A percentile compares a stretch with the other conserved stretches of the same genome.
Evolutionary conservation across 1,140 invertebrate genomes (phyloP).

Genomic region (Zaprionus ghesquierei): DNA sequence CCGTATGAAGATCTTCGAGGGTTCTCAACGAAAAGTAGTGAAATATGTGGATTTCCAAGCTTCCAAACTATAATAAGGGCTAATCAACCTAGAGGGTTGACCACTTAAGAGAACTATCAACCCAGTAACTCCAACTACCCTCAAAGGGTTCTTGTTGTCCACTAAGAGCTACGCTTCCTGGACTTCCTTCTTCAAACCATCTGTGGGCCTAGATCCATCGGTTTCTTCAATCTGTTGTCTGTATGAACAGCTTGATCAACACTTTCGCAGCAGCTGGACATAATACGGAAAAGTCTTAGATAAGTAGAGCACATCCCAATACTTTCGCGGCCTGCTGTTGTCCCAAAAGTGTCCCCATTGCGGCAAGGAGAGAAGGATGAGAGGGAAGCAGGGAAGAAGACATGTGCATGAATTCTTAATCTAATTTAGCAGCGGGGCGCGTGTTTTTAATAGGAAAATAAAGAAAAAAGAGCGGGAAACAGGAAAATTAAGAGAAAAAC

Average conservation of each 20-base stretch:
- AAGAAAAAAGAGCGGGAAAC: constrained; percentile 28
- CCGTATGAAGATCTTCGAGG: too few relatives aligned
- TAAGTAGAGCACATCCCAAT: background rate
- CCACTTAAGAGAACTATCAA: too few relatives aligned
- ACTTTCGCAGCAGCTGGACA: background rate
- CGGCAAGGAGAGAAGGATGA: constrained; percentile 17
- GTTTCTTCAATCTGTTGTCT: background rate
- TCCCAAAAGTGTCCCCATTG: constrained; percentile 33
- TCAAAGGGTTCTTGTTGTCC: background rate
- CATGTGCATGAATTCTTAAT: constrained; percentile 78
- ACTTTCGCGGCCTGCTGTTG: background rate
- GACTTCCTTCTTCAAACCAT: background rate
- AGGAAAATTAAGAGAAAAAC: constrained; percentile 68
- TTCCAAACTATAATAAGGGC: too few relatives aligned
- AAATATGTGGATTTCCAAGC: too few relatives aligned
- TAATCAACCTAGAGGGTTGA: too few relatives aligned
- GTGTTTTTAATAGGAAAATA: constrained; percentile 59
- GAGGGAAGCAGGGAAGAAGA: constrained; percentile 11
- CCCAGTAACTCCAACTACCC: background rate
- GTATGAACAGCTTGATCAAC: background rate
- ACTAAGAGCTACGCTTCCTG: too few relatives aligned
- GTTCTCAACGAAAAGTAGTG: too few relatives aligned
- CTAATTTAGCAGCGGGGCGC: constrained; percentile 64
- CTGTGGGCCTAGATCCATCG: background rate
- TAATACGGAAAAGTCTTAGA: background rate